Base-by-base conservation (phyloP, 2,888 invertebrate species). In the Synanthedon myopaeformis region DNA sequence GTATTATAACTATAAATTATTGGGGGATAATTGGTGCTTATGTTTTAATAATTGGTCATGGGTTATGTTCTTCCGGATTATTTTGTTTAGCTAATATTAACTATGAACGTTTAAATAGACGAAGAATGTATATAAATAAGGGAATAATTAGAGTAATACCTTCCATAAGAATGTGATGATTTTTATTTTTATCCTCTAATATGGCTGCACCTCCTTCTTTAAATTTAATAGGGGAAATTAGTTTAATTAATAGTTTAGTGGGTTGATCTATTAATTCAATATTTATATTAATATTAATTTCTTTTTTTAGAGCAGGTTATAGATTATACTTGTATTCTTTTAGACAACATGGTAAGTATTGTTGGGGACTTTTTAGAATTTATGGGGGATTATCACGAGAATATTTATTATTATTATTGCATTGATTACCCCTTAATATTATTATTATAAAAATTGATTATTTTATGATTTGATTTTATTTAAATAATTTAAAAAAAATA, bases 401-500 rank as follows among this genome's bases (percentile, higher is more conserved):
- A 69, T 91, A 83, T 89, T 81, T 91, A 76, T 71, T 90, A 65
- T 83, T 91, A 78, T 65, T 91, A 63, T 79, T 91, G 68, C 91
- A 91, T 89, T 91, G 89, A 76, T 69, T 91, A 59, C 90, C 90
- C 64, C 88, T 91, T 82, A 91, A 91, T 90, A 70, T 91, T 64
- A 71, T 90, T 74, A 74, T 91, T 83, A 75, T 91, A 70, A 89
- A 88, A 62, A 72, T 88, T 67, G 89, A 89, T 72, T 77, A 77
- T 67, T 71, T 78, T 70, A 69, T 84, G 72, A 76, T 88, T 72
- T 89, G 82, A 70, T 75, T 89, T 77, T 84, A 84, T 77, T 90
- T 90, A 89, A 89, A 86, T 91, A 91, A 89, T 91, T 91, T 90
- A 91, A 82, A 51, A 61, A 90, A 90, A 91, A 91, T 89, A 79